Base-by-base conservation (phyloP, 1,140 invertebrate genomes). In the Papilio xuthus region DNA sequence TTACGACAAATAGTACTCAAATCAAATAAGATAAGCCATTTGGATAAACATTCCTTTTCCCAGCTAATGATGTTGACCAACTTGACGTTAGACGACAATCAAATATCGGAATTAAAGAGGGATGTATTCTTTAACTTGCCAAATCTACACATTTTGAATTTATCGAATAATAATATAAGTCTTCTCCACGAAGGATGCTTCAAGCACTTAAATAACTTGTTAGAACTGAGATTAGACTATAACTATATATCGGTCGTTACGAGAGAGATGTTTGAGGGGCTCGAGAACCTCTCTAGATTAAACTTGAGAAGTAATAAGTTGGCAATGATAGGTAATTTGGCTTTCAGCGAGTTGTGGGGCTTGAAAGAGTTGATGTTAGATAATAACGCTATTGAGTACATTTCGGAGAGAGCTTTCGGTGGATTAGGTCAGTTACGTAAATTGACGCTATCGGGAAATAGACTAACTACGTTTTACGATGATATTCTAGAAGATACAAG, bases 131-230 rank as follows among this genome's bases (percentile, higher is more conserved):
- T 96, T 9, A 95, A 96, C 83, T 87, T 97, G 26, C 96, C 96
- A 0, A 94, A 94, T 20, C 91, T 97, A 81, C 95, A 95, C 78
- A 94, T 95, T 37, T 91, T 98, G 37, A 95, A 95, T 85, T 89
- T 97, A 79, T 96, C 96, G 74, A 94, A 95, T 23, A 97, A 97
- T 90, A 96, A 97, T 83, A 95, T 97, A 44, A 96, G 95, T 78
- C 93, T 95, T 15, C 90, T 98, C 28, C 96, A 97, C 82, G 96
- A 97, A 84, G 95, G 95, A n/a, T 96, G 96, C 13, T 97, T 98
- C 86, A 95, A 95, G 75, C 95, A 97, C 70, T 92, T 97, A 80
- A 94, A 94, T 4, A 94, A 95, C 53, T 91, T 97, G 26, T 94
- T 96, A 56, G 96, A 96, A 81, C 92, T 97, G 15, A 96, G 96